Percentiles rank a stretch among this genome's conserved stretches.
Conservation (phyloP, 2,888 invertebrate genomes). For the Lucinisca nassula region DNA sequence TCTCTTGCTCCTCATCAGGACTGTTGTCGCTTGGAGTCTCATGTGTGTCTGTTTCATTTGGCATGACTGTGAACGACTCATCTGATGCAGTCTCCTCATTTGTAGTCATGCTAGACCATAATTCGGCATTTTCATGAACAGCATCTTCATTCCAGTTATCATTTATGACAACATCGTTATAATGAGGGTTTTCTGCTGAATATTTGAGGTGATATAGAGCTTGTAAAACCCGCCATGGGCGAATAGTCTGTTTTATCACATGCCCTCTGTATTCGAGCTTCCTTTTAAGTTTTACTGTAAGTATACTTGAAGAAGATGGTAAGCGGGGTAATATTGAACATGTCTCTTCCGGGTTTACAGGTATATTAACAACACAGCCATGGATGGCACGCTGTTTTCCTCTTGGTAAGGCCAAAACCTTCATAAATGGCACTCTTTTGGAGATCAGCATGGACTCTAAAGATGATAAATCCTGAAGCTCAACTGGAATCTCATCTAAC, state of each 20-base stretch:
- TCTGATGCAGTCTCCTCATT: background rate
- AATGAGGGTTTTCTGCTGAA: slow-evolving; percentile 1
- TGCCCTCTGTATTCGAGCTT: slow-evolving; percentile 52
- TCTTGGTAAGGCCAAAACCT: slow-evolving; percentile 25
- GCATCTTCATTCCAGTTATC: slow-evolving; percentile 25
- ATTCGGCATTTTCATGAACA: background rate
- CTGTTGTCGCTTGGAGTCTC: background rate
- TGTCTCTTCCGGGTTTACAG: slow-evolving; percentile 39
- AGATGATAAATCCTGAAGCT: slow-evolving; percentile 7
- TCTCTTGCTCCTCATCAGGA: background rate
- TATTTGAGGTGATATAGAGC: slow-evolving; percentile 28
- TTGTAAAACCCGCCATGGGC: slow-evolving; percentile 17
- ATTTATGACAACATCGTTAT: slow-evolving; percentile 29
- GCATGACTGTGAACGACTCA: background rate
- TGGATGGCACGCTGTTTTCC: slow-evolving; percentile 32
- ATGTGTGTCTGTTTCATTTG: background rate
- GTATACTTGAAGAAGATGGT: slow-evolving; percentile 25
- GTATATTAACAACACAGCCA: slow-evolving; percentile 30
- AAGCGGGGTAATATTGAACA: slow-evolving; percentile 40
- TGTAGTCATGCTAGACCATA: background rate
- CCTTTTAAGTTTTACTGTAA: slow-evolving; percentile 33
- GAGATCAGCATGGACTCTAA: slow-evolving; percentile 12
- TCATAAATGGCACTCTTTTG: slow-evolving; percentile 21
- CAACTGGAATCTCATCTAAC: slow-evolving; percentile 17
- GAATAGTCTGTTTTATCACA: slow-evolving; percentile 22